phyloP scores from a whole-genome alignment of 1,140 invertebrate species.

The Diabrotica undecimpunctata region DNA sequence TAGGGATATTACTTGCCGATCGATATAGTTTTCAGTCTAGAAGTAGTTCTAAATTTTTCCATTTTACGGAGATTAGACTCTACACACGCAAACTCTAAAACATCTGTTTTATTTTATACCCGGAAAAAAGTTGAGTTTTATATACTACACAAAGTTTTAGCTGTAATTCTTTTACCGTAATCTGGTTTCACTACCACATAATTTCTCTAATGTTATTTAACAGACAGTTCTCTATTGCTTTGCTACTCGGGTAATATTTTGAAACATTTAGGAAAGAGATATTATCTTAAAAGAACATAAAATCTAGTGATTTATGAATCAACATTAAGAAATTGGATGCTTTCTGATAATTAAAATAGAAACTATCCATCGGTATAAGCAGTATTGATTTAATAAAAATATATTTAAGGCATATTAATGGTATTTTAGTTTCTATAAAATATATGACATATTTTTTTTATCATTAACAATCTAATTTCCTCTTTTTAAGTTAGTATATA shows the following conservation, averaged over 20 bases:
- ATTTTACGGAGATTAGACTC: background rate
- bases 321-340: no score
- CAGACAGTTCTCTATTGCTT: background rate
- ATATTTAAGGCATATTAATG: no score
- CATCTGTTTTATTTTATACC: background rate
- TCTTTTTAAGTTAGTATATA: no score
- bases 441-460: no score
- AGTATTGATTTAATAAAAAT: no score
- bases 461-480: no score
- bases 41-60: background rate
- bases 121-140: background rate
- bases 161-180: background rate
- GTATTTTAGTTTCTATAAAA: no score
- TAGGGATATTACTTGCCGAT: slow-evolving; percentile 22
- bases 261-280: background rate
- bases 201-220: background rate
- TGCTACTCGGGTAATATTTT: background rate
- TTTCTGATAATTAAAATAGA: no score
- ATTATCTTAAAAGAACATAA: background rate
- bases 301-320: no score
- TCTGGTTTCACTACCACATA: background rate
- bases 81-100: background rate
- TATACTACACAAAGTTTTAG: background rate
- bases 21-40: background rate
- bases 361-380: no score